Percentiles rank a stretch among this genome's conserved stretches.
phyloP scores from a whole-genome alignment of 2,113 vertebrate species.

The Thunnus maccoyii region DNA sequence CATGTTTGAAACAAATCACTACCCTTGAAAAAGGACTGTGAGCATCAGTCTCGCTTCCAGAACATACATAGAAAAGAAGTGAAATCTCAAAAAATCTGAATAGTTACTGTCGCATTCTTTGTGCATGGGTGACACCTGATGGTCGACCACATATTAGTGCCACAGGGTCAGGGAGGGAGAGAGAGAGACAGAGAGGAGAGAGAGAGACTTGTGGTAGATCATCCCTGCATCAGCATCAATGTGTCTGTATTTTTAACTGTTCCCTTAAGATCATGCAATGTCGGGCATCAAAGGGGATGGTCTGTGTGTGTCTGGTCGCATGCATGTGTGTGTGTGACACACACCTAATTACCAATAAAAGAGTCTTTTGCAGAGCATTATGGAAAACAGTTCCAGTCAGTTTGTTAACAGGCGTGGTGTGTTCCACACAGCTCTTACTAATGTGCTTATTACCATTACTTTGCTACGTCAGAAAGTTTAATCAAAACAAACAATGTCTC shows the following conservation, averaged over 20 bases:
- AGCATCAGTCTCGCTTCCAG: too few relatives aligned
- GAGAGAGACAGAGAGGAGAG: neutral
- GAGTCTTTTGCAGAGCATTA: slow-evolving; percentile 40
- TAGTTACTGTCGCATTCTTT: slow-evolving; percentile 48
- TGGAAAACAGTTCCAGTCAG: slow-evolving; percentile 54
- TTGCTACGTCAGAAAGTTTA: slow-evolving; percentile 63
- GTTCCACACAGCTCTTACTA: slow-evolving; percentile 49
- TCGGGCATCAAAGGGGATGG: neutral
- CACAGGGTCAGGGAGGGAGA: slow-evolving; percentile 21
- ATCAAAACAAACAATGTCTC: slow-evolving; percentile 75
- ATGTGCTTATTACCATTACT: slow-evolving; percentile 67
- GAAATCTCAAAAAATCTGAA: neutral
- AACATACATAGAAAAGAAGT: neutral
- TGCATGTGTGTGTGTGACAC: neutral
- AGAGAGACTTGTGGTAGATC: neutral
- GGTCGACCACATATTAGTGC: slow-evolving; percentile 60
- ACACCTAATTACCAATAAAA: slow-evolving; percentile 28
- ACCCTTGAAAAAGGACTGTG: neutral
- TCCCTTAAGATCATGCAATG: neutral
- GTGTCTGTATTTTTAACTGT: slow-evolving; percentile 15
- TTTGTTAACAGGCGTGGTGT: slow-evolving; percentile 50
- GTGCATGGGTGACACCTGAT: slow-evolving; percentile 82
- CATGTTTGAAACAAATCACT: neutral
- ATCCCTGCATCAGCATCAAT: slow-evolving; percentile 20
- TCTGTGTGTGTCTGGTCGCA: neutral